Base-by-base conservation (phyloP, 2,888 invertebrate genomes). In the Drosophila imparisetae region DNA sequence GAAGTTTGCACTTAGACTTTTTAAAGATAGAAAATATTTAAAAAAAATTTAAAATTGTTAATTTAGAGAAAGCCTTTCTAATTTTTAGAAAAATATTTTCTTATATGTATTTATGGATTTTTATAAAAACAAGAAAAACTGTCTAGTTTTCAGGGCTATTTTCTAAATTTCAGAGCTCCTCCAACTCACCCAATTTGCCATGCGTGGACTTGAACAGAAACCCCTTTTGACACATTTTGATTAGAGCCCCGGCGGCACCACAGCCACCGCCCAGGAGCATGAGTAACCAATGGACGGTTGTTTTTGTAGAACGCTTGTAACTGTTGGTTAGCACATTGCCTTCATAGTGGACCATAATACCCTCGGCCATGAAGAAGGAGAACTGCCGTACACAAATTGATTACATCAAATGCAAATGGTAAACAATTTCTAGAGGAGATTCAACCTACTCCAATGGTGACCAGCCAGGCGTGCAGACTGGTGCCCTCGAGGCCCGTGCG, bases 261-360 rank as follows among this genome's bases (percentile, higher is more conserved):
- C 88, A 87, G 4, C 79, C 64, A 24, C 92, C 92, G 18, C 93
- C 92, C 27, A 92, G 62, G 0, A 84, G 83, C 54, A 92, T 81
- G 0, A 93, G 68, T 0, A 92, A 61, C 92, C 93, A 93, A 53
- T 92, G 92, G 11, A 92, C 89, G 11, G 91, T 92, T n/a, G 91
- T 92, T 61, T 92, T 92, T 0, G 91, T 89, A 15, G 77, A 81
- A 2, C 92, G 83, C 40, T 85, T 90, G 55, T 89, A 92, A 36
- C 82, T 83, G 42, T 81, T 82, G 4, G 90, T 83, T 8, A 91
- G 55, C 2, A 89, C 88, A 73, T 93, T 93, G 53, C 84, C 85
- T 15, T 79, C 82, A 62, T 92, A 93, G 59, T 92, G 92, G 6
- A 87, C 81, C 91, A 92, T 92, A 5, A 93, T 79, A 3, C 87